Evolutionary conservation across 2,888 invertebrate species (phyloP).

Genomic region (Polylopha cassiicola): DNA sequence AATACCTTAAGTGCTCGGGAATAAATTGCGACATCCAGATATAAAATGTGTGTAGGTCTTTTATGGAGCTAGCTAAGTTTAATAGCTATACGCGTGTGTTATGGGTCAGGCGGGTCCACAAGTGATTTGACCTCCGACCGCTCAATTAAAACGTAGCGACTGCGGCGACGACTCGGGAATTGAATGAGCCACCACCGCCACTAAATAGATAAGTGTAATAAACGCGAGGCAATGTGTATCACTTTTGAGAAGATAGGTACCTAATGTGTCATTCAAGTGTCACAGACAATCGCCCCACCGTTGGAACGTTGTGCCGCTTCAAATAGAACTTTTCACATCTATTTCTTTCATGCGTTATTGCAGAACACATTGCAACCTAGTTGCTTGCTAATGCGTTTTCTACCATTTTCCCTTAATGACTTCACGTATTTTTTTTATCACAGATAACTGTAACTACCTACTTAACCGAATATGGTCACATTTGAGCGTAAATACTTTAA

Average conservation of each 20-base stretch:
- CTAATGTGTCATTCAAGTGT: slow-evolving; percentile 10
- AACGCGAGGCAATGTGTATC: slow-evolving; percentile 21
- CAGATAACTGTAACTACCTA: slow-evolving; percentile 13
- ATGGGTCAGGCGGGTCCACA: slow-evolving; percentile 43
- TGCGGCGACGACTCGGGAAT: slow-evolving; percentile 36
- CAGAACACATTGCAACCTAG: no score
- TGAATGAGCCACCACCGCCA: slow-evolving; percentile 15
- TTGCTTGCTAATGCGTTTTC: no score
- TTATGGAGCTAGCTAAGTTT: slow-evolving; percentile 13
- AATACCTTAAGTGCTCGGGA: no score
- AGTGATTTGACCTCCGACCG: slow-evolving; percentile 75
- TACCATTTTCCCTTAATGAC: slow-evolving; percentile 9
- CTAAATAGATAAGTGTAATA: slow-evolving; percentile 22
- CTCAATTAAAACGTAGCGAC: slow-evolving; percentile 67
- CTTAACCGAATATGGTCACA: slow-evolving; percentile 7
- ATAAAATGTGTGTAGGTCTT: slow-evolving; percentile 3
- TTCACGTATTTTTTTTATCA: slow-evolving; percentile 1
- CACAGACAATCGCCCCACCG: no score
- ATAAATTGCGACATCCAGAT: neutral
- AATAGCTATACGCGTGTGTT: slow-evolving; percentile 15
- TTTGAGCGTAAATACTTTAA: slow-evolving; percentile 10
- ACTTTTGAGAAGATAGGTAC: slow-evolving; percentile 17
- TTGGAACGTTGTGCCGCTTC: neutral
- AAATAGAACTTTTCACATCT: no score
- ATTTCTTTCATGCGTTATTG: no score